Conservation (phyloP, 2,113 vertebrate genomes). For the Mirounga angustirostris region DNA sequence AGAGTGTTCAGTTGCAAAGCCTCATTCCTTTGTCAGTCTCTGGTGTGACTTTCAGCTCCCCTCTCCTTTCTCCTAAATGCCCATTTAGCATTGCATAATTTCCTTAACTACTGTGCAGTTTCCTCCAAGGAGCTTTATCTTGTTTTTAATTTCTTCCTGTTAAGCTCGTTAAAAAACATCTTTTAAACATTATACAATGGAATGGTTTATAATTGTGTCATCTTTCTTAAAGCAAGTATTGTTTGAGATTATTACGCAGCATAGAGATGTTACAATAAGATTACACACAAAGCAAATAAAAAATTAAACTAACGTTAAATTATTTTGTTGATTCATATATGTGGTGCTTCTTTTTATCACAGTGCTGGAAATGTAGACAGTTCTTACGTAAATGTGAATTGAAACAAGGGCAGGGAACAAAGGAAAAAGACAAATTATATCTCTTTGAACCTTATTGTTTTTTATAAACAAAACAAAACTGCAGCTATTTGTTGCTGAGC, state of each 20-base stretch:
- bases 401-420: conserved; percentile 27
- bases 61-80: conserved; percentile 77
- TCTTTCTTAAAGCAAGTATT: conserved; percentile 81
- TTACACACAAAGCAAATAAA: conserved; percentile 74
- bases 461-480: conserved; percentile 39
- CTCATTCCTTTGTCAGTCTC: conserved; percentile 67
- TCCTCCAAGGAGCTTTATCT: conserved; percentile 78
- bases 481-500: not conserved
- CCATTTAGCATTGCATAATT: conserved; percentile 81
- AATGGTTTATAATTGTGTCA: conserved; percentile 79
- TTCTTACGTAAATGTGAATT: conserved; percentile 55
- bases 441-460: conserved; percentile 2
- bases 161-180: conserved; percentile 83
- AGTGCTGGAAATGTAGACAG: conserved; percentile 6
- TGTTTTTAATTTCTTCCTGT: conserved; percentile 85
- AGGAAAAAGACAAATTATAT: conserved; percentile 12
- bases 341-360: not conserved
- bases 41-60: conserved; percentile 76
- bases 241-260: conserved; percentile 71
- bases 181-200: conserved; percentile 80
- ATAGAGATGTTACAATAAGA: conserved; percentile 74
- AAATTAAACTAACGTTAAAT: conserved; percentile 76
- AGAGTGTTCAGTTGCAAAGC: conserved; percentile 39
- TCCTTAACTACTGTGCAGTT: conserved; percentile 79
- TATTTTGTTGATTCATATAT: conserved; percentile 70